Evolutionary conservation across 2,113 vertebrate genomes (phyloP).

Genomic region (Alces alces): DNA sequence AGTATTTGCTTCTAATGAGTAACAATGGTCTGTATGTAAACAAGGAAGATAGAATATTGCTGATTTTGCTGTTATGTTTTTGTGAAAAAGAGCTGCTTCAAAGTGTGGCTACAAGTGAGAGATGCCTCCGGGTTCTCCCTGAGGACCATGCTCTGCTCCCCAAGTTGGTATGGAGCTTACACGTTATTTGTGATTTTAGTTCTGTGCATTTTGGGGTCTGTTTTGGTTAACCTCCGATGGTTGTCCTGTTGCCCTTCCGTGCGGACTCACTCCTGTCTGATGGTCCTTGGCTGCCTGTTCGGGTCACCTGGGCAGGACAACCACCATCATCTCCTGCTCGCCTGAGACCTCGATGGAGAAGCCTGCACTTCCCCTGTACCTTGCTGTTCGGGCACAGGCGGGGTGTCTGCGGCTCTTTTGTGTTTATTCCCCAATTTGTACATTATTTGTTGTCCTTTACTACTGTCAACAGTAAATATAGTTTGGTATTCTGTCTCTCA

Average conservation of each 20-base stretch:
- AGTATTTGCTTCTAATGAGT: background rate
- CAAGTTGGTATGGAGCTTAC: background rate
- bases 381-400: background rate
- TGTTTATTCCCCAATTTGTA: slow-evolving; percentile 87
- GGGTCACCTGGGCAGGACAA: background rate
- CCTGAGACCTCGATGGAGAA: slow-evolving; percentile 9
- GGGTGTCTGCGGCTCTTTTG: slow-evolving; percentile 71
- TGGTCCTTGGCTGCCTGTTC: background rate
- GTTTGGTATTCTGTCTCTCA: slow-evolving; percentile 84
- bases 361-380: background rate
- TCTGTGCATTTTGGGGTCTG: background rate
- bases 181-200: background rate
- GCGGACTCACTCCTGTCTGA: background rate
- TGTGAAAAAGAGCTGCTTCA: background rate
- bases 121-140: background rate
- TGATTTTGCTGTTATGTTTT: background rate
- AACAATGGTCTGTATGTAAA: slow-evolving; percentile 27
- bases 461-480: slow-evolving; percentile 91
- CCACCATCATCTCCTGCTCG: background rate
- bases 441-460: slow-evolving; percentile 88
- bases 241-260: background rate
- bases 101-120: background rate
- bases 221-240: background rate
- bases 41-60: background rate
- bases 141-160: background rate